Conservation (phyloP, 2,888 invertebrate species). For the Drosophila cognata region DNA sequence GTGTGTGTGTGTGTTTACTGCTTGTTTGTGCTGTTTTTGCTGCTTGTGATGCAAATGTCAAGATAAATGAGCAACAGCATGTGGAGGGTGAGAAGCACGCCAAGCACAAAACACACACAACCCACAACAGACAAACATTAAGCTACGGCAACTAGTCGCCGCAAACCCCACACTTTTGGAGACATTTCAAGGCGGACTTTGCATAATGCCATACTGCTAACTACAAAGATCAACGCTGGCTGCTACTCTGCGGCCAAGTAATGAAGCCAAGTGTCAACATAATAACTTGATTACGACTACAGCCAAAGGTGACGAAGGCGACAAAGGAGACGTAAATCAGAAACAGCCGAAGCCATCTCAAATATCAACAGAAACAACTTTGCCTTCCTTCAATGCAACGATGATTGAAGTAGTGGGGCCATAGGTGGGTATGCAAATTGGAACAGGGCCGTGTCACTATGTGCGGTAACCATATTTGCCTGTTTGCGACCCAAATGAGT, state of each 20-base stretch:
- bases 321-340: slow-evolving; percentile 6
- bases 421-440: slow-evolving; percentile 39
- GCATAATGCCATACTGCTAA: slow-evolving; percentile 49
- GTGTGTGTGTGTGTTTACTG: slow-evolving; percentile 38
- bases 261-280: slow-evolving; percentile 77
- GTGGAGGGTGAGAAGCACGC: slow-evolving; percentile 8
- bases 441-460: slow-evolving; percentile 21
- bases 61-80: slow-evolving; percentile 68
- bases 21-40: slow-evolving; percentile 58
- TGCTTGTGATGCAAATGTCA: slow-evolving; percentile 70
- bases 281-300: slow-evolving; percentile 75
- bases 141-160: slow-evolving; percentile 15
- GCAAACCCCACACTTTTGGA: not conserved
- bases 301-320: slow-evolving; percentile 25
- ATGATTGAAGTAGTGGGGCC: slow-evolving; percentile 24
- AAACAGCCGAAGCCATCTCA: slow-evolving; percentile 59
- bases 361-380: slow-evolving; percentile 57
- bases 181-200: slow-evolving; percentile 48
- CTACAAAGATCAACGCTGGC: slow-evolving; percentile 58
- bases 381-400: slow-evolving; percentile 42
- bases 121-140: slow-evolving; percentile 6
- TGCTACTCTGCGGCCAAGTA: slow-evolving; percentile 51
- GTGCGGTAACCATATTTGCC: slow-evolving; percentile 53
- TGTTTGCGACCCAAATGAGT: slow-evolving; percentile 68
- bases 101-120: not conserved